phyloP scores from a whole-genome alignment of 2,797 vertebrate genomes.

The Sarcophilus harrisii region DNA sequence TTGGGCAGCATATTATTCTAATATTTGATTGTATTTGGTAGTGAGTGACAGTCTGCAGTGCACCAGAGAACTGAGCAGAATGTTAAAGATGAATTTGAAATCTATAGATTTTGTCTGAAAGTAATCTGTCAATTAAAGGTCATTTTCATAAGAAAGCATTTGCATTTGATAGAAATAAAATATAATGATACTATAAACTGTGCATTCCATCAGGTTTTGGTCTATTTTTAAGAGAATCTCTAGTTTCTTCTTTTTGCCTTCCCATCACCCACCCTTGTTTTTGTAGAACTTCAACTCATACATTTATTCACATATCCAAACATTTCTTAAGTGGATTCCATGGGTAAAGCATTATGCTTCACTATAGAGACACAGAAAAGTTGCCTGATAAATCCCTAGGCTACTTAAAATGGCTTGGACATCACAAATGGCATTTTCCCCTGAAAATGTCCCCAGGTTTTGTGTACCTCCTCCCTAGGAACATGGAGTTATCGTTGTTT shows the following conservation, averaged over 20 bases:
- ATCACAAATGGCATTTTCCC: fast-evolving
- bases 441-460: neutral
- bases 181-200: neutral
- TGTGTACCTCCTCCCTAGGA: neutral
- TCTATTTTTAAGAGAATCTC: neutral
- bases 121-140: conserved; percentile 63
- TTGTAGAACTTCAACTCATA: neutral
- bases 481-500: neutral
- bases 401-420: neutral
- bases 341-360: neutral
- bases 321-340: fast-evolving
- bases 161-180: conserved; percentile 3
- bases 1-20: conserved; percentile 44
- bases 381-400: neutral
- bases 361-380: neutral
- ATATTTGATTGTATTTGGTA: conserved; percentile 30
- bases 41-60: conserved; percentile 51
- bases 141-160: neutral
- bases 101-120: conserved; percentile 65
- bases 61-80: conserved; percentile 33
- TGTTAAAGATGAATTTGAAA: conserved; percentile 45
- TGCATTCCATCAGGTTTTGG: neutral
- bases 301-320: neutral
- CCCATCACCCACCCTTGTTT: neutral
- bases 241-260: neutral